Evolutionary conservation across 2,888 invertebrate species (phyloP).

Genomic region (Synergus japonicus): DNA sequence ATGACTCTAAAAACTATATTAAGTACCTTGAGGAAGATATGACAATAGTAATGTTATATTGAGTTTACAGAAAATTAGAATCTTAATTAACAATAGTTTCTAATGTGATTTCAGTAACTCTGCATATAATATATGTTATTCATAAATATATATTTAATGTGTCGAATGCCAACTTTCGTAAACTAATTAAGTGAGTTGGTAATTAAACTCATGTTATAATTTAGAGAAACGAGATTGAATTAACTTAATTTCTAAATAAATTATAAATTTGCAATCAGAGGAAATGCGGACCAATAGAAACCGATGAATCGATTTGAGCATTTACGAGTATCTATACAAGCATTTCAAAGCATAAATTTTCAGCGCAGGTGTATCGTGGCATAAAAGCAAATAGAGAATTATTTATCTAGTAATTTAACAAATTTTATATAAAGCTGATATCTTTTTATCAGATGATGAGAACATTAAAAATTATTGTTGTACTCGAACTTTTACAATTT

Average conservation of each 20-base stretch:
- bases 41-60: too few species aligned
- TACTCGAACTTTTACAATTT: too few species aligned
- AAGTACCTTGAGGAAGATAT: too few species aligned
- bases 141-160: neutral
- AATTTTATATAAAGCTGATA: neutral
- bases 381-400: neutral
- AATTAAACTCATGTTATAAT: neutral
- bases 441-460: too few species aligned
- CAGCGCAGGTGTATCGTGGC: neutral
- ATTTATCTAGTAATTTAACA: constrained; percentile 71
- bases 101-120: too few species aligned
- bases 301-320: neutral
- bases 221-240: neutral
- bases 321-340: neutral
- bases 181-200: neutral
- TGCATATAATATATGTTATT: too few species aligned
- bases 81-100: too few species aligned
- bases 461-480: too few species aligned
- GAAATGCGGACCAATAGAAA: neutral
- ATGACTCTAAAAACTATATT: neutral
- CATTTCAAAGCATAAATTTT: neutral
- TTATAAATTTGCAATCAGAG: neutral
- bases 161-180: neutral
- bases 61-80: too few species aligned
- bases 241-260: neutral